Base-by-base conservation (phyloP, 1,140 invertebrate species). In the Drosophila orosa region DNA sequence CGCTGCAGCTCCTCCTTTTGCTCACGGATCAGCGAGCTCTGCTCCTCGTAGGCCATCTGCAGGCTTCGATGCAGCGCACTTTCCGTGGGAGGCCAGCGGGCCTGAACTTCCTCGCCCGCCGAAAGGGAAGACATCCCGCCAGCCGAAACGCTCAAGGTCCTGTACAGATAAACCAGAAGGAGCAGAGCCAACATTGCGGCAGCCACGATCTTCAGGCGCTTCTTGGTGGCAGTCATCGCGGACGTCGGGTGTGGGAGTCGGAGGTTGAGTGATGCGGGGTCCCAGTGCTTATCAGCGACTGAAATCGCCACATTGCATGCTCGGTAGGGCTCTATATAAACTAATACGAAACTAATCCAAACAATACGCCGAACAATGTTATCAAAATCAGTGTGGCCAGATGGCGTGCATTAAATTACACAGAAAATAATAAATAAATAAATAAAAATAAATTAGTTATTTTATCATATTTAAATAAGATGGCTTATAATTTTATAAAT, bases 1-100 rank as follows among this genome's bases (percentile, higher is more conserved):
- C 95, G 94, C 52, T 93, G 83, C 8, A 95, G 79, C 75, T 95
- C 93, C 44, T 93, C 93, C 48, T 93, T 93, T 45, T 87, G 90
- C 37, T 86, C 78, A 3, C 74, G 56, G 24, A 90, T 44, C 8
- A 84, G 54, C 3, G 65, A 44, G 50, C 73, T 76, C 35, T 91
- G 90, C 9, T 65, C 71, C 22, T 90, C 86, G 40, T 65, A 90
- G 8, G 81, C 80, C 24, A 74, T 61, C 54, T 78, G 84, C 7
- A 85, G 45, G 47, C 73, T 78, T 1, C 77, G 57, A 10, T 89
- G 74, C 4, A 74, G 33, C 3, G 48, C 29, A 73, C 68, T 55
- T 50, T 90, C 87, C 12, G 77, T 87, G 50, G 83, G 83, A 10
- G 79, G 83, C 58, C 56, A 86, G 13, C 56, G 76, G 5, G 68